phyloP scores from a whole-genome alignment of 1,140 invertebrate species.

The Sipha flava region DNA sequence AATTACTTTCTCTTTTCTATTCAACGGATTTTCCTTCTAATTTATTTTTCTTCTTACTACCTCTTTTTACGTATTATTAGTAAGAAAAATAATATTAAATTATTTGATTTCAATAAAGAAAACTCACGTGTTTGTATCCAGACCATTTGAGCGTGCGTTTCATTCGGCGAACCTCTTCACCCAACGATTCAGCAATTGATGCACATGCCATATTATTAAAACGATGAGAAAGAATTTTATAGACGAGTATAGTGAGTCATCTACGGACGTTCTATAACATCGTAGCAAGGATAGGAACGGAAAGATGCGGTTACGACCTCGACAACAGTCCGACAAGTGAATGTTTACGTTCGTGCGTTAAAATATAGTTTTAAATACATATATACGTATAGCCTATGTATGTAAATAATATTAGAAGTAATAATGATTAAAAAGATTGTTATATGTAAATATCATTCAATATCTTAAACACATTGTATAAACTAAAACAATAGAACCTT shows the following conservation, averaged over 20 bases:
- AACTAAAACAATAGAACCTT: not conserved
- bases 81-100: not conserved
- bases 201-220: not conserved
- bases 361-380: too few relatives aligned
- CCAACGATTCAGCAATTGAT: slow-evolving; percentile 19
- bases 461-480: not conserved
- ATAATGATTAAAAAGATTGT: not conserved
- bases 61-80: not conserved
- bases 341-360: not conserved
- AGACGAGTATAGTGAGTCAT: not conserved
- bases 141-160: slow-evolving; percentile 26
- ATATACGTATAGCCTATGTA: not conserved
- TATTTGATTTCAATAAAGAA: not conserved
- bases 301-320: not conserved
- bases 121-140: slow-evolving; percentile 27
- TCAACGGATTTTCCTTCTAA: not conserved
- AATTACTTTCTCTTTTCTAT: not conserved
- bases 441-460: not conserved
- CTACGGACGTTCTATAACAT: not conserved
- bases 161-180: not conserved
- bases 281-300: not conserved
- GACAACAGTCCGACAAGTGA: not conserved
- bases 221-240: not conserved
- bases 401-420: not conserved
- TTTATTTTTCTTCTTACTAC: not conserved